A percentile compares a stretch with the other conserved stretches of the same genome.
Evolutionary conservation across 1,140 invertebrate genomes (phyloP).

Genomic region (Drosophila asahinai): DNA sequence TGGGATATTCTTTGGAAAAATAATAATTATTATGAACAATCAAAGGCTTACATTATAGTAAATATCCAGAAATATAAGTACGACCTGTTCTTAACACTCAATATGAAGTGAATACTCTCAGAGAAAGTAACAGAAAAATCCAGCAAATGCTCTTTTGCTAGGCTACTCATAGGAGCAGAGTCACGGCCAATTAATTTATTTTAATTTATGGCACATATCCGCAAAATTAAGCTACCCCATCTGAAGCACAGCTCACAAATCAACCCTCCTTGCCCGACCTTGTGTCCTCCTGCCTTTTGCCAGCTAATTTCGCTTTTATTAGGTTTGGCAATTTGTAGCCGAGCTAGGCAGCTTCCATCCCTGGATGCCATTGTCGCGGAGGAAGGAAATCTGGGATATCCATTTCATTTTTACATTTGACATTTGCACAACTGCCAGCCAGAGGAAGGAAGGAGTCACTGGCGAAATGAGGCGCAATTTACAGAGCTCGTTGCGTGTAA

Average conservation of each 20-base stretch:
- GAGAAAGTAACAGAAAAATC: background rate
- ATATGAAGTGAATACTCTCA: no score
- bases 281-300: conserved; percentile 10
- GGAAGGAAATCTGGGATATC: conserved; percentile 37
- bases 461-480: conserved; percentile 80
- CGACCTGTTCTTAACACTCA: no score
- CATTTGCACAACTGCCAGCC: conserved; percentile 76
- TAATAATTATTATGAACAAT: no score
- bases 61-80: no score
- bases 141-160: background rate
- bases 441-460: conserved; percentile 79
- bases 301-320: conserved; percentile 79
- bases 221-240: conserved; percentile 19
- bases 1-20: background rate
- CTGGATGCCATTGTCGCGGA: conserved; percentile 8
- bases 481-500: conserved; percentile 81
- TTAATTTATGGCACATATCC: conserved; percentile 46
- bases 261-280: conserved; percentile 24
- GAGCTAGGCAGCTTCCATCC: conserved; percentile 11
- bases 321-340: conserved; percentile 69
- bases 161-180: background rate
- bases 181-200: conserved; percentile 41
- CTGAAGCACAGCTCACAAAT: conserved; percentile 7
- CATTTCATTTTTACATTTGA: conserved; percentile 65
- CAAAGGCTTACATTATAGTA: no score